These are phyloP conservation scores for Euschistus heros DNA, from an alignment of 1,140 invertebrate species.

Conservation along the genomic window DNA sequence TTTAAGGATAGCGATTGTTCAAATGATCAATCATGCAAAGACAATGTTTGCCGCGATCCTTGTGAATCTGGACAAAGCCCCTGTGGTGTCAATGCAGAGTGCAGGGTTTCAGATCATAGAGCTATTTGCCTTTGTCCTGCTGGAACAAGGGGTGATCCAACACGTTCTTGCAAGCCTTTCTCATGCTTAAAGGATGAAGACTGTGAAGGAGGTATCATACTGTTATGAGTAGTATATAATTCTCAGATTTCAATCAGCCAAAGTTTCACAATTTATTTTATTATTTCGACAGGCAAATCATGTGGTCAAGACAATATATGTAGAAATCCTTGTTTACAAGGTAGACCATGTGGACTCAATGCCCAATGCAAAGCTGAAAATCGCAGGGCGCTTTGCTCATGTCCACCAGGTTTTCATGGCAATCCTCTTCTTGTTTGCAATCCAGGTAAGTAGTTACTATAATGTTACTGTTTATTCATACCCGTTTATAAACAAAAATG, in stretches of 20 bases:
- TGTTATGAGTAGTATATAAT: slow-evolving; percentile 31
- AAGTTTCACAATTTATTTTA: not conserved
- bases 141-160: slow-evolving; percentile 48
- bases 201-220: slow-evolving; percentile 52
- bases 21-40: slow-evolving; percentile 59
- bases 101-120: slow-evolving; percentile 60
- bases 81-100: slow-evolving; percentile 65
- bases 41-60: slow-evolving; percentile 63
- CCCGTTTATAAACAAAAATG: not conserved
- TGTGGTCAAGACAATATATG: slow-evolving; percentile 50
- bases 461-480: not conserved
- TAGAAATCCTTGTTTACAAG: slow-evolving; percentile 69
- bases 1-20: slow-evolving; percentile 67
- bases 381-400: slow-evolving; percentile 65
- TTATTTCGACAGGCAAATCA: slow-evolving; percentile 1
- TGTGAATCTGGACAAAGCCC: slow-evolving; percentile 47
- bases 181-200: slow-evolving; percentile 67
- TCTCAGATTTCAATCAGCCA: not conserved
- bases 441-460: slow-evolving; percentile 36
- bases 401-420: slow-evolving; percentile 72
- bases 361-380: slow-evolving; percentile 74
- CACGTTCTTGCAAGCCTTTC: slow-evolving; percentile 37
- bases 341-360: slow-evolving; percentile 66
- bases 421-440: slow-evolving; percentile 71
- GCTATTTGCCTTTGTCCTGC: slow-evolving; percentile 77